These are phyloP conservation scores for Melanitta fusca DNA, from an alignment of 2,797 vertebrate genomes.

Conservation along the genomic window DNA sequence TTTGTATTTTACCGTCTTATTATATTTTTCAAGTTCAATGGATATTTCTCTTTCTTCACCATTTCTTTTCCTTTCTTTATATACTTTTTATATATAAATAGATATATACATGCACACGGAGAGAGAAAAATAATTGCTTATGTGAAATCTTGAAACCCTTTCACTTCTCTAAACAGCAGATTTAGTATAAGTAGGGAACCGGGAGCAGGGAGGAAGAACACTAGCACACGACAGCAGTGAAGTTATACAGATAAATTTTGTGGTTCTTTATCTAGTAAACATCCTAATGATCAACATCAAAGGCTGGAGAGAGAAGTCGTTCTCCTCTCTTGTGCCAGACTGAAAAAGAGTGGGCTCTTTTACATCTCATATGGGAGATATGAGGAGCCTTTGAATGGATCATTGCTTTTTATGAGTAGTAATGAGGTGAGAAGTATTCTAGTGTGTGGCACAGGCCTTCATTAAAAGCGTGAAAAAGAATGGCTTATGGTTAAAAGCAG, in stretches of 20 bases:
- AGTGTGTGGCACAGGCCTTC: conserved; percentile 87
- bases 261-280: conserved; percentile 84
- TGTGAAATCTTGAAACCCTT: conserved; percentile 22
- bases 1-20: conserved; percentile 37
- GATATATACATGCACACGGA: neutral
- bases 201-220: conserved; percentile 33
- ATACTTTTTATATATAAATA: neutral
- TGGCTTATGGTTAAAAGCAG: conserved; percentile 82
- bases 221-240: conserved; percentile 77
- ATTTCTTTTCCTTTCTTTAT: neutral
- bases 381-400: conserved; percentile 84
- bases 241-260: conserved; percentile 81
- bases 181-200: conserved; percentile 58
- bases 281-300: conserved; percentile 86
- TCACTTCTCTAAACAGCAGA: conserved; percentile 47
- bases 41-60: neutral
- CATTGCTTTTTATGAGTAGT: conserved; percentile 89
- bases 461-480: conserved; percentile 86
- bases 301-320: conserved; percentile 72
- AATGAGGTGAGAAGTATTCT: conserved; percentile 92
- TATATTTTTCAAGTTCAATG: conserved; percentile 30
- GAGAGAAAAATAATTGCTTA: conserved; percentile 7
- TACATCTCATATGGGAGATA: conserved; percentile 82
- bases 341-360: conserved; percentile 71
- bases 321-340: conserved; percentile 72